Conservation (phyloP, 2,113 vertebrate genomes). For the Sturnira hondurensis region DNA sequence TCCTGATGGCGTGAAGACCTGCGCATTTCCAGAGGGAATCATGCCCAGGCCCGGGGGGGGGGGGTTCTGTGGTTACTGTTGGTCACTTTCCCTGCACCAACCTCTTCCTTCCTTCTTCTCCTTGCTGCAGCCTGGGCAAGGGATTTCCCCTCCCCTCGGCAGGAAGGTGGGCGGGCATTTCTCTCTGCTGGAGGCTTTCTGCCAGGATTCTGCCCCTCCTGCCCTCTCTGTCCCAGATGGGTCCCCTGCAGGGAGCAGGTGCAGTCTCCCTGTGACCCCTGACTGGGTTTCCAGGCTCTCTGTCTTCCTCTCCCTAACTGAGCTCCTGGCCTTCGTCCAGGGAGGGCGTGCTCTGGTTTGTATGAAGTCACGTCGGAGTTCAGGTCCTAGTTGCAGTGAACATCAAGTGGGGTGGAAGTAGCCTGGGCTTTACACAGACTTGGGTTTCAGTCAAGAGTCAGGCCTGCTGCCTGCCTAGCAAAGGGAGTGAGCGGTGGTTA, state of each 20-base stretch:
- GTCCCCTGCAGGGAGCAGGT: background rate
- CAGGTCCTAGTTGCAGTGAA: background rate
- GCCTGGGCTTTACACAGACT: background rate
- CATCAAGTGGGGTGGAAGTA: background rate
- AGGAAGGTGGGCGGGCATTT: background rate
- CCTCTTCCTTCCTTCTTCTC: conserved; percentile 51
- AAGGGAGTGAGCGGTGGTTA: background rate
- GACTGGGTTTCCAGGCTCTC: background rate
- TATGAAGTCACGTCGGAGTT: background rate
- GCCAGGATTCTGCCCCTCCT: background rate
- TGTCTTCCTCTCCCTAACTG: too few relatives aligned
- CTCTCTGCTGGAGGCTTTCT: background rate
- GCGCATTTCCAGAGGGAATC: background rate
- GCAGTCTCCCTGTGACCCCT: background rate
- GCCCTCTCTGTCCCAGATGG: background rate
- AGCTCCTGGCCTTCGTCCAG: background rate
- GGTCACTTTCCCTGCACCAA: conserved; percentile 49
- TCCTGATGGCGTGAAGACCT: background rate
- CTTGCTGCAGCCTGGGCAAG: background rate
- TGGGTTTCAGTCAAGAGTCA: background rate
- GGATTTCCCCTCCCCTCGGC: background rate
- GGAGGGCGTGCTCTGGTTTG: background rate
- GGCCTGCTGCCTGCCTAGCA: background rate
- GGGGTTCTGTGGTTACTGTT: background rate
- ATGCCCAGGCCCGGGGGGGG: rapidly evolving